These are phyloP conservation scores for Orthosia gracilis DNA, from an alignment of 2,888 invertebrate species.

Conservation along the genomic window DNA sequence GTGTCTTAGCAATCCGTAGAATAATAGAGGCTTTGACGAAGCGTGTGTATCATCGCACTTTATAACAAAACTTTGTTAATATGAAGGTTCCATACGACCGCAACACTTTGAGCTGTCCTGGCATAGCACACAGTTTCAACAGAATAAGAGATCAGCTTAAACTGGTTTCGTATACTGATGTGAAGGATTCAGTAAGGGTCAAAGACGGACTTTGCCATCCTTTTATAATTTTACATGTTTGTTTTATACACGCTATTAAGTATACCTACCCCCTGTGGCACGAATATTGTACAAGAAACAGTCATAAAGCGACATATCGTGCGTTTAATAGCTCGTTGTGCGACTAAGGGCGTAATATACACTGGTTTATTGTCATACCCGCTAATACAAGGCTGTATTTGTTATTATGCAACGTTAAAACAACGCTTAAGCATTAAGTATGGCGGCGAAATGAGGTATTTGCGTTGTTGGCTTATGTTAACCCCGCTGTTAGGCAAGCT, in stretches of 20 bases:
- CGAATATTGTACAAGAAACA: slow-evolving; percentile 51
- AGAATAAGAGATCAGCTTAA: background rate
- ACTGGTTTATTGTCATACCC: slow-evolving; percentile 54
- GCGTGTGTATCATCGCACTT: slow-evolving; percentile 28
- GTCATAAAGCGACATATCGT: slow-evolving; percentile 67
- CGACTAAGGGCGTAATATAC: slow-evolving; percentile 50
- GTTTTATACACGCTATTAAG: slow-evolving; percentile 31
- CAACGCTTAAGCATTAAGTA: slow-evolving; percentile 49
- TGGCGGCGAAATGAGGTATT: slow-evolving; percentile 40
- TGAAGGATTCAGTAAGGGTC: background rate
- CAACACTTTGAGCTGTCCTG: background rate
- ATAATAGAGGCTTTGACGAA: slow-evolving; percentile 32
- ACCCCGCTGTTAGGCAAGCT: background rate
- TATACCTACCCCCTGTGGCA: slow-evolving; percentile 28
- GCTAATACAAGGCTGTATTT: slow-evolving; percentile 58
- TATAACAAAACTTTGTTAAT: slow-evolving; percentile 35
- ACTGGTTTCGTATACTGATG: background rate
- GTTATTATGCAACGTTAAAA: slow-evolving; percentile 56
- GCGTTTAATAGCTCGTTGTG: slow-evolving; percentile 63
- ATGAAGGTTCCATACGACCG: background rate
- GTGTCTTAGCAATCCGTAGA: slow-evolving; percentile 1
- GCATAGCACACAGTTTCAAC: background rate
- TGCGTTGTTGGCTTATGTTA: slow-evolving; percentile 25
- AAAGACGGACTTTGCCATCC: slow-evolving; percentile 30
- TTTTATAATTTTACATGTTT: slow-evolving; percentile 43